These are phyloP conservation scores for Mythimna vitellina DNA, from an alignment of 2,888 invertebrate species.

Conservation along the genomic window DNA sequence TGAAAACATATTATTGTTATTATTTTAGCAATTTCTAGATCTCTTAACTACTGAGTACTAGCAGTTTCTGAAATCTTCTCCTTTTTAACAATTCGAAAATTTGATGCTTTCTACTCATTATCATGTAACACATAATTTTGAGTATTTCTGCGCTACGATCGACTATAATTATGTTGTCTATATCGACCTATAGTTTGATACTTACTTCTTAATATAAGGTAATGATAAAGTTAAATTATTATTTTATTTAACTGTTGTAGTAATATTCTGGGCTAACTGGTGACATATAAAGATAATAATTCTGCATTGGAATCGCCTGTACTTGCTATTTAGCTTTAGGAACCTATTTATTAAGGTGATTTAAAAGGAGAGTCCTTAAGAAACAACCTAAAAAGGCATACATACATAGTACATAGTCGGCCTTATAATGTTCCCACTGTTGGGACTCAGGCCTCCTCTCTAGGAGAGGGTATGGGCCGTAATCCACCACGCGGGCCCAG, in stretches of 20 bases:
- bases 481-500: too few relatives aligned
- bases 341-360: background rate
- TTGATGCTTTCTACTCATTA: constrained; percentile 1
- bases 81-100: constrained; percentile 9
- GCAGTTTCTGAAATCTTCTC: constrained; percentile 25
- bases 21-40: constrained; percentile 10
- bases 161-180: background rate
- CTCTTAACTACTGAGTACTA: constrained; percentile 21
- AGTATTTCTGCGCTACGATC: constrained; percentile 1
- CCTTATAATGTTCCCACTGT: too few relatives aligned
- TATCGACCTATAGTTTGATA: background rate
- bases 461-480: too few relatives aligned
- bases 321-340: background rate
- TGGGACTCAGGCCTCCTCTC: too few relatives aligned
- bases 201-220: background rate
- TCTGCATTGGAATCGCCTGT: background rate
- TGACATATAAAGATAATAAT: background rate
- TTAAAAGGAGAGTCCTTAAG: too few relatives aligned
- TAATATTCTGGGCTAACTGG: background rate
- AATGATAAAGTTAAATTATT: constrained; percentile 2
- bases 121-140: constrained; percentile 16
- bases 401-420: too few relatives aligned
- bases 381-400: too few relatives aligned
- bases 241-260: background rate
- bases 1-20: too few relatives aligned